Evolutionary conservation across 2,888 invertebrate species (phyloP).

Genomic region (Petrolisthes cinctipes): DNA sequence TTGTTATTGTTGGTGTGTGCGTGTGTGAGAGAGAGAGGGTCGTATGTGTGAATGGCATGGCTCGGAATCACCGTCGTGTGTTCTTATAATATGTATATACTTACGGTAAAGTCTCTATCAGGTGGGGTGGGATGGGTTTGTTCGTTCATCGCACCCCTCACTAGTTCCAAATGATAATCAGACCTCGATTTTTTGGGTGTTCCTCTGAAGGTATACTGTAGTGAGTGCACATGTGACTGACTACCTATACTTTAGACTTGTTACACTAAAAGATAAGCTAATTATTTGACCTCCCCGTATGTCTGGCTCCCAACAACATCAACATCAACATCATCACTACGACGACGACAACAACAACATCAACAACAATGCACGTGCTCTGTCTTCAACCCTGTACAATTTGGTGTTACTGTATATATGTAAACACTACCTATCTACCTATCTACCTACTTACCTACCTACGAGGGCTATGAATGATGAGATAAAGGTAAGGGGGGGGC

Average conservation of each 20-base stretch:
- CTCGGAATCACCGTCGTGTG: conserved; percentile 44
- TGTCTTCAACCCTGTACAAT: conserved; percentile 10
- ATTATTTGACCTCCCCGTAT: too few species aligned
- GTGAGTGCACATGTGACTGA: too few species aligned
- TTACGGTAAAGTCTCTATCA: conserved; percentile 13
- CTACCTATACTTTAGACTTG: too few species aligned
- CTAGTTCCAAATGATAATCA: conserved; percentile 10
- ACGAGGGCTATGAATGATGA: too few species aligned
- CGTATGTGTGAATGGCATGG: not conserved
- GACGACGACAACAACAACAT: not conserved
- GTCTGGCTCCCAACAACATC: too few species aligned
- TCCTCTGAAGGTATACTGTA: not conserved
- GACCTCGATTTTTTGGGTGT: not conserved
- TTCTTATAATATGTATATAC: conserved; percentile 30
- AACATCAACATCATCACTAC: too few species aligned
- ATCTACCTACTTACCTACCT: too few species aligned
- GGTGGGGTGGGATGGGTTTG: not conserved
- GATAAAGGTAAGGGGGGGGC: too few species aligned
- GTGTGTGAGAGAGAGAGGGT: too few species aligned
- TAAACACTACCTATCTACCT: not conserved
- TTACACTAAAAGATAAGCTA: too few species aligned
- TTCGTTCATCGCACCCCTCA: not conserved
- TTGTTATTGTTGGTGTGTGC: too few species aligned
- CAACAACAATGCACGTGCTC: not conserved
- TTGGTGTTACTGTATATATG: not conserved